A percentile compares a stretch with the other conserved stretches of the same genome.
These are phyloP conservation scores for Cyclargus thomasi DNA, from an alignment of 1,140 invertebrate species.

Conservation along the genomic window DNA sequence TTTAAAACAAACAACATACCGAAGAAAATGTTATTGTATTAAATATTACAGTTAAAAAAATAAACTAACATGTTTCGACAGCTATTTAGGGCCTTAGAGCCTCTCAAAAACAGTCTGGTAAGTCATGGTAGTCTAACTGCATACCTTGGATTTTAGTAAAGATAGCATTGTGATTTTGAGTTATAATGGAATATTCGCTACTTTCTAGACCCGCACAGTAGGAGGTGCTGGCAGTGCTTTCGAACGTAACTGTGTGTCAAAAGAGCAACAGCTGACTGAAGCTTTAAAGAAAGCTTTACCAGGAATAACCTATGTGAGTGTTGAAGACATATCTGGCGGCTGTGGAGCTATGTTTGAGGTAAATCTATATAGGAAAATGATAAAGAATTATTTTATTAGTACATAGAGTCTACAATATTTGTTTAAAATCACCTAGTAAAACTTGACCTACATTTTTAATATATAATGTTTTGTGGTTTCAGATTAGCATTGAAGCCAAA, in stretches of 20 bases:
- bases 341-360: constrained; percentile 94
- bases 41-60: background rate
- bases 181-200: constrained; percentile 12
- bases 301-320: constrained; percentile 79
- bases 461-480: constrained; percentile 32
- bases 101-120: constrained; percentile 49
- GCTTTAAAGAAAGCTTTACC: constrained; percentile 78
- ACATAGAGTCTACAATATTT: too few species aligned
- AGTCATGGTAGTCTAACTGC: constrained; percentile 24
- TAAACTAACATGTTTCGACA: constrained; percentile 50
- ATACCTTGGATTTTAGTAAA: background rate
- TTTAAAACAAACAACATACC: background rate
- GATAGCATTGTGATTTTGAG: too few species aligned
- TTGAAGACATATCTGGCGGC: constrained; percentile 86
- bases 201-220: constrained; percentile 37
- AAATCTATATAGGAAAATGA: constrained; percentile 15
- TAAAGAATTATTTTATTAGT: too few species aligned
- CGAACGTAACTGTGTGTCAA: constrained; percentile 47
- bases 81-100: constrained; percentile 45
- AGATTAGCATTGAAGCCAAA: constrained; percentile 80
- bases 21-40: background rate
- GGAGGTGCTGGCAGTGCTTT: constrained; percentile 45
- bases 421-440: too few species aligned
- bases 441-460: too few species aligned
- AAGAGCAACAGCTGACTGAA: constrained; percentile 53